Conservation (phyloP, 2,113 vertebrate species). For the Madoqua kirkii region DNA sequence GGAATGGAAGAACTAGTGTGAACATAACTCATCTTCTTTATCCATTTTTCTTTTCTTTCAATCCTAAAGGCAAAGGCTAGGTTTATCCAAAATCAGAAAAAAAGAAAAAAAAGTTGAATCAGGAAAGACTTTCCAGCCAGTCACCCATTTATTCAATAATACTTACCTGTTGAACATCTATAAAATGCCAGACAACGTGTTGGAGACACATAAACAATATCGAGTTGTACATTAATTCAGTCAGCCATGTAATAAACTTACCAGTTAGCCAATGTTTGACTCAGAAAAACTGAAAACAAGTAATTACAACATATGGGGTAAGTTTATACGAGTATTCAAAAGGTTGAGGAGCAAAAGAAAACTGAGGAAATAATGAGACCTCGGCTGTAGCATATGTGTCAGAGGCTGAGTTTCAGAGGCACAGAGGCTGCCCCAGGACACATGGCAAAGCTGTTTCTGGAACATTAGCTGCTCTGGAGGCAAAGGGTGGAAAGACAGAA, state of each 20-base stretch:
- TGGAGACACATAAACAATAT: background rate
- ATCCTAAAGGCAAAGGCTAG: background rate
- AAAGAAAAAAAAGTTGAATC: background rate
- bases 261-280: background rate
- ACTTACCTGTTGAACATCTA: background rate
- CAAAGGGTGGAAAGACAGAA: background rate
- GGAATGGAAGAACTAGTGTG: background rate
- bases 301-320: background rate
- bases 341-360: background rate
- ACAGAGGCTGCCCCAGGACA: background rate
- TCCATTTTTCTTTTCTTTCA: background rate
- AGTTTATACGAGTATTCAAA: background rate
- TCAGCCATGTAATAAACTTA: background rate
- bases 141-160: background rate
- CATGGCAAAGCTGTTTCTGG: background rate
- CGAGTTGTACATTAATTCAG: background rate
- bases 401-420: background rate
- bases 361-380: background rate
- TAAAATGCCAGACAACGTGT: background rate
- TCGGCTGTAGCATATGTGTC: background rate
- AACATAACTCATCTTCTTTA: background rate
- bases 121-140: background rate
- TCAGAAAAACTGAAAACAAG: constrained; percentile 21
- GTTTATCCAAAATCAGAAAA: background rate
- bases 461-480: background rate